Conservation (phyloP, 1,140 invertebrate species). For the Battus philenor region DNA sequence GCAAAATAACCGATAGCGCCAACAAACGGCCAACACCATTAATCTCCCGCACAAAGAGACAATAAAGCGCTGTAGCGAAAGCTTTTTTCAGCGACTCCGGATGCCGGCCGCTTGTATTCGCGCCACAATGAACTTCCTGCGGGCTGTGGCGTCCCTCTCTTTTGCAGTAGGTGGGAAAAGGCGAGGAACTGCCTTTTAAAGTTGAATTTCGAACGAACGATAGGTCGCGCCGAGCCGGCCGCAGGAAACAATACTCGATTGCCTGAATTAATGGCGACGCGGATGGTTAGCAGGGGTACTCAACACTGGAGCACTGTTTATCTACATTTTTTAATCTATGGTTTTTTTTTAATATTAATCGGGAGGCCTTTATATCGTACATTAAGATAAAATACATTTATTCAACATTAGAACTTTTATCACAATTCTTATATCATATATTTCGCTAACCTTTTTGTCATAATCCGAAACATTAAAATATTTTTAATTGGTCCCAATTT, state of each 20-base stretch:
- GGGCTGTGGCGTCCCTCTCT: conserved; percentile 24
- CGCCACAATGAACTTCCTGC: conserved; percentile 11
- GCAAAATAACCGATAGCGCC: conserved; percentile 24
- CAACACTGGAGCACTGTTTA: no score
- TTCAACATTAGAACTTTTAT: no score
- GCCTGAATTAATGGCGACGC: conserved; percentile 60
- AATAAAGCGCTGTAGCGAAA: conserved; percentile 35
- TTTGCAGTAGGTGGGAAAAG: conserved; percentile 16
- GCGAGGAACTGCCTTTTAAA: conserved; percentile 41
- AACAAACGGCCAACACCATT: conserved; percentile 33
- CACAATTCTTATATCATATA: no score
- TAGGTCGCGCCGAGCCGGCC: conserved; percentile 38
- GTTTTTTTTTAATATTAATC: no score
- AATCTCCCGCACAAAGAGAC: conserved; percentile 35
- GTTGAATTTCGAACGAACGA: conserved; percentile 50
- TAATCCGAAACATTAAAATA: no score
- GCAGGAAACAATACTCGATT: conserved; percentile 71
- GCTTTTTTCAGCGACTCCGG: conserved; percentile 63
- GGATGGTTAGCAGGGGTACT: conserved; percentile 38
- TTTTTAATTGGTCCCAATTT: no score
- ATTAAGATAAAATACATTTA: no score
- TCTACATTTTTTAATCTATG: no score
- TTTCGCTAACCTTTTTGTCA: no score
- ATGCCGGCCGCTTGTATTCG: conserved; percentile 42
- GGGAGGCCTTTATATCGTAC: no score